A percentile compares a stretch with the other conserved stretches of the same genome.
These are phyloP conservation scores for Agrotis puta DNA, from an alignment of 2,888 invertebrate species.

Conservation along the genomic window DNA sequence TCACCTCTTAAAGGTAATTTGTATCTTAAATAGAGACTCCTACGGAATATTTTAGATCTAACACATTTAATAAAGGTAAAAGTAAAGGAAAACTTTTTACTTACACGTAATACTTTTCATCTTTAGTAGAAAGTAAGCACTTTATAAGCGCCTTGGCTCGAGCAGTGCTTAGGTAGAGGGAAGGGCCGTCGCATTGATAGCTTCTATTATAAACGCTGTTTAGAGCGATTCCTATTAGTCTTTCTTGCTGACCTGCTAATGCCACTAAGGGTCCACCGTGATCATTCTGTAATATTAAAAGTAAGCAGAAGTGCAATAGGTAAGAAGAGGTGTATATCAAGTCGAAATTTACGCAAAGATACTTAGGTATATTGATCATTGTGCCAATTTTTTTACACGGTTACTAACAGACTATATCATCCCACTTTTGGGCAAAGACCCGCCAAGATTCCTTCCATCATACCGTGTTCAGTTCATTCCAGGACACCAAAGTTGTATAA, in stretches of 20 bases:
- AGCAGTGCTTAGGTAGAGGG: slow-evolving; percentile 71
- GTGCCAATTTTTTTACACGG: background rate
- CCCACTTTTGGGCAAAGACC: no score
- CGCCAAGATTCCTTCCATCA: no score
- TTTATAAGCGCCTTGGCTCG: slow-evolving; percentile 58
- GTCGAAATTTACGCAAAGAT: background rate
- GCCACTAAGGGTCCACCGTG: slow-evolving; percentile 75
- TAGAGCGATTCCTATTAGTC: slow-evolving; percentile 70
- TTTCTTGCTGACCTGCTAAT: slow-evolving; percentile 63
- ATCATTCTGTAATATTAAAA: slow-evolving; percentile 69
- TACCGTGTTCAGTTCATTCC: no score
- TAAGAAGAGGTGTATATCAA: background rate
- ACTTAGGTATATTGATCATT: background rate
- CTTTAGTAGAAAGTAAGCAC: slow-evolving; percentile 43
- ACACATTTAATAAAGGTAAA: background rate
- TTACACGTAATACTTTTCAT: slow-evolving; percentile 29
- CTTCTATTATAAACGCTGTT: slow-evolving; percentile 62
- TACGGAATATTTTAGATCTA: no score
- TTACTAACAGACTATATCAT: no score
- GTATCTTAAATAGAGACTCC: no score
- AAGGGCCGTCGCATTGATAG: slow-evolving; percentile 69
- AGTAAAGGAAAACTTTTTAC: slow-evolving; percentile 1
- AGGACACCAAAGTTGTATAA: no score
- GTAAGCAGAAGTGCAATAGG: no score
- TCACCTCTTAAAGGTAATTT: no score